Evolutionary conservation across 2,113 vertebrate species (phyloP), one percentile per base, ranked within the genome.

Genomic region (Charina bottae): DNA sequence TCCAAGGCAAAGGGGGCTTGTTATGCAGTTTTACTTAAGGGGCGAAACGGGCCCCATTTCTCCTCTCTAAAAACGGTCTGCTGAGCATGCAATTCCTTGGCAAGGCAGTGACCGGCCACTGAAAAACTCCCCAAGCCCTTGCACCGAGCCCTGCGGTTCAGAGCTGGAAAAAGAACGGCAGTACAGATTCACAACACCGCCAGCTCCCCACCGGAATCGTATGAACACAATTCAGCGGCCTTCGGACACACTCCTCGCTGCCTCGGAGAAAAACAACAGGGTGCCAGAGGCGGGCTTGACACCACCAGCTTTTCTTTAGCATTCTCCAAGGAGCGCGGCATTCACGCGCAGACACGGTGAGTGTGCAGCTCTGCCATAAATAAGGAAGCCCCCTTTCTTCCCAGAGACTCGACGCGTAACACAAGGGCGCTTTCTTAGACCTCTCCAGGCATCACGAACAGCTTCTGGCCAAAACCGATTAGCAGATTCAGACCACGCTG

Each of bases 341-440:
- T 15, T 12, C 24, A n/a, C 72, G 19, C 3, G 26, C 72, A 83
- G 1, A 68, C 62, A 68, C 26, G 26, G 62, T 10, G 11, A 10
- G 85, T 0, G 0, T 55, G 85, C 68, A 84, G 94, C 6, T 0
- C 0, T 0, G 0, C 11, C 42, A 0, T 0, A 53, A 68, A 0
- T n/a, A n/a, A 1, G 86, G 42, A 53, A 3, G 0, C 0, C 59
- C 6, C 84, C n/a, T 0, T 21, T 0, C 46, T 60, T n/a, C 0
- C 3, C 72, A 1, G 1, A 42, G 42, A 42, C 3, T 42, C 42
- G 3, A 42, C 15, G 46, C 1, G 0, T 2, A 85, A 89, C 4
- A 59, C 1, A 23, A 24, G 33, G 55, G 6, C 2, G 6, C 0
- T 55, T 59, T 53, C 26, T 62, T 87, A 83, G 90, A n/a, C 64